These are phyloP conservation scores for Stenodema calcarata DNA, from an alignment of 2,888 invertebrate species.

Conservation along the genomic window DNA sequence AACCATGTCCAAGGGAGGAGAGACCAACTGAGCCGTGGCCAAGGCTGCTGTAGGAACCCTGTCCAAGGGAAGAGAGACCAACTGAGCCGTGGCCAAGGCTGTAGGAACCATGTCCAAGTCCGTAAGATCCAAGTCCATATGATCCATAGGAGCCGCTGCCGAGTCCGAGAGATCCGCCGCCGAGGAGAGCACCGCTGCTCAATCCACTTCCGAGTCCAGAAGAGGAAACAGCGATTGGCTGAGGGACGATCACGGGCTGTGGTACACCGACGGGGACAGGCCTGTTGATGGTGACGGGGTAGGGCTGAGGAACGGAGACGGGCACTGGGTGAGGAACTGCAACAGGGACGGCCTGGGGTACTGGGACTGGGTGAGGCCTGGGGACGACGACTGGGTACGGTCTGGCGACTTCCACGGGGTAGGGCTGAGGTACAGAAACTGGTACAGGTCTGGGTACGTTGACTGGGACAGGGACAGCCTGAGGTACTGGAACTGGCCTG, in stretches of 20 bases:
- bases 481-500: constrained; percentile 61
- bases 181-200: background rate
- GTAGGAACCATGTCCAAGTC: constrained; percentile 16
- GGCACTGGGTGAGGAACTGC: constrained; percentile 63
- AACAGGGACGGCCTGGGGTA: constrained; percentile 66
- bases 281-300: constrained; percentile 54
- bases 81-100: background rate
- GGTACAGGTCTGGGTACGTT: constrained; percentile 63
- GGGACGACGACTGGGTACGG: constrained; percentile 66
- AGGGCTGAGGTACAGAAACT: constrained; percentile 66
- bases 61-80: background rate
- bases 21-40: background rate
- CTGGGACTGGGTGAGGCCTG: constrained; percentile 66
- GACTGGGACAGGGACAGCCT: constrained; percentile 64
- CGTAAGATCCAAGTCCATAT: background rate
- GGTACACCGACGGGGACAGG: constrained; percentile 31
- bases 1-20: background rate
- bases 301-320: constrained; percentile 64
- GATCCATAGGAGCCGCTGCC: background rate
- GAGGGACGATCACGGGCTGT: constrained; percentile 34
- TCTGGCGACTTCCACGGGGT: constrained; percentile 66
- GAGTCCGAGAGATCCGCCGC: constrained; percentile 25
- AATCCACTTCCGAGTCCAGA: background rate
- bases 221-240: constrained; percentile 32
- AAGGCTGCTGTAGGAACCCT: too few species aligned